Evolutionary conservation across 2,888 invertebrate genomes (phyloP).

Genomic region (Gandaritis pyraliata): DNA sequence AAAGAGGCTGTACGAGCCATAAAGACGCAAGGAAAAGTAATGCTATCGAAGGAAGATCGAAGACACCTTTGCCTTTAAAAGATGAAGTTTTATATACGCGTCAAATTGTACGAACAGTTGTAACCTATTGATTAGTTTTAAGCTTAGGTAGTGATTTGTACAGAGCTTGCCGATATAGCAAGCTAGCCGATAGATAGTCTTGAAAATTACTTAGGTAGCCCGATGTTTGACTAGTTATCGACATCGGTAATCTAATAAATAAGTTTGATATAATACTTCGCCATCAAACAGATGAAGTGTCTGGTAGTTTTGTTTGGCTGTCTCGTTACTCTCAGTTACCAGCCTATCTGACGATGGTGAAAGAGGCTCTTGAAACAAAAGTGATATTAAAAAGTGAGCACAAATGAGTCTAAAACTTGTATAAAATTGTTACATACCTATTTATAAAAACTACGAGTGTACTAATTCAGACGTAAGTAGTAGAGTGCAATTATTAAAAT

Average conservation of each 20-base stretch:
- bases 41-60: background rate
- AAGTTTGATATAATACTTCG: background rate
- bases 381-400: too few species aligned
- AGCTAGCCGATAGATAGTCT: constrained; percentile 39
- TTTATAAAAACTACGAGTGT: too few species aligned
- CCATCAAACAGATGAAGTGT: background rate
- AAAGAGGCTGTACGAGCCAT: background rate
- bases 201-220: constrained; percentile 27
- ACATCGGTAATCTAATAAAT: background rate
- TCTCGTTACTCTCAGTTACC: background rate
- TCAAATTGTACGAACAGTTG: constrained; percentile 33
- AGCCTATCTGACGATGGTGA: background rate
- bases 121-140: constrained; percentile 47
- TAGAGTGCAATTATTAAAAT: constrained; percentile 12
- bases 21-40: background rate
- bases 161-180: constrained; percentile 50
- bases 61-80: background rate
- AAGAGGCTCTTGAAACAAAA: background rate
- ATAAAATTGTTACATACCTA: constrained; percentile 5
- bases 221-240: constrained; percentile 12
- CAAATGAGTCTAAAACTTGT: background rate
- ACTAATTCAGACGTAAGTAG: too few species aligned
- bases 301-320: background rate
- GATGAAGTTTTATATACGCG: background rate
- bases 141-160: constrained; percentile 60